Percentiles rank a stretch among this genome's conserved stretches.
These are phyloP conservation scores for Nannoperca obscura DNA, from an alignment of 2,797 vertebrate genomes.

Conservation along the genomic window DNA sequence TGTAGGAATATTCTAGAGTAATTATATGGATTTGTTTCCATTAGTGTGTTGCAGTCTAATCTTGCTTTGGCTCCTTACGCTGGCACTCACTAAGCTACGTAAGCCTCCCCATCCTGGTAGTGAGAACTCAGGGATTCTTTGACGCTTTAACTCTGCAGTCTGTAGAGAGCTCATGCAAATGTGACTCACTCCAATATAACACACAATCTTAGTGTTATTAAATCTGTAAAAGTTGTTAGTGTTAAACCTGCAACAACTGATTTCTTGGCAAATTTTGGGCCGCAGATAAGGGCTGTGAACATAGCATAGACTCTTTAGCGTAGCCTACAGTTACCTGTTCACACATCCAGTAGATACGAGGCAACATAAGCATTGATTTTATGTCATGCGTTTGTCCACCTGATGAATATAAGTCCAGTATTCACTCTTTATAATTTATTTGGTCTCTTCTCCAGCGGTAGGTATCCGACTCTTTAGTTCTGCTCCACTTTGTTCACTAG, in stretches of 20 bases:
- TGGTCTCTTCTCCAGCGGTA: neutral
- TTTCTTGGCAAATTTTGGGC: neutral
- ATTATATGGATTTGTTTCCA: constrained; percentile 42
- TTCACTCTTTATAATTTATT: neutral
- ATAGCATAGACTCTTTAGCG: neutral
- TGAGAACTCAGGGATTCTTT: constrained; percentile 26
- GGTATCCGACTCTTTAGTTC: neutral
- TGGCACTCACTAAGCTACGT: constrained; percentile 15
- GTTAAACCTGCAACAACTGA: neutral
- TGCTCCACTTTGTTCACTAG: neutral
- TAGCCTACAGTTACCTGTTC: neutral
- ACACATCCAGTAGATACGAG: neutral
- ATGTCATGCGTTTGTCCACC: neutral
- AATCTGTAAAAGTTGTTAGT: neutral
- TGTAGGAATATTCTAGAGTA: constrained; percentile 15
- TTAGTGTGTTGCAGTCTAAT: constrained; percentile 38
- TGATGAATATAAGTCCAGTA: neutral
- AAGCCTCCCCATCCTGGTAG: constrained; percentile 25
- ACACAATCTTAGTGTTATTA: neutral
- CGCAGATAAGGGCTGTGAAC: neutral
- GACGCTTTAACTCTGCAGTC: neutral
- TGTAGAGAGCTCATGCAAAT: neutral
- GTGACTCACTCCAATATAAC: constrained; percentile 2
- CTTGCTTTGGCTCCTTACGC: constrained; percentile 32
- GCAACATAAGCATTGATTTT: neutral